Evolutionary conservation across 1,140 invertebrate species (phyloP).

Genomic region (Drosophila micromelanica): DNA sequence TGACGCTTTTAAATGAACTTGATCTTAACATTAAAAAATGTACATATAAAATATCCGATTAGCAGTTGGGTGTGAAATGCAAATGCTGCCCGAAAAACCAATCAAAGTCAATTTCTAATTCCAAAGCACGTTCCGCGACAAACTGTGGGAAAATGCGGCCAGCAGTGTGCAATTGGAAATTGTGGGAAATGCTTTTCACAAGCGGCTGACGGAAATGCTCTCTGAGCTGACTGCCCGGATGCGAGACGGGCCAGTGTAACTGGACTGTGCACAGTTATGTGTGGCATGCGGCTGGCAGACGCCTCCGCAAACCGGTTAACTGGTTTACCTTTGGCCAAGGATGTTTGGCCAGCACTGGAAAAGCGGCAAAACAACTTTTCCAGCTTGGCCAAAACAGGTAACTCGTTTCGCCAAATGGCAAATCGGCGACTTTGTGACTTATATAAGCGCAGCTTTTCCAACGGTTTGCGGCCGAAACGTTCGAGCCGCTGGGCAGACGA

Average conservation of each 20-base stretch:
- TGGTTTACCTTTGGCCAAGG: slow-evolving; percentile 80
- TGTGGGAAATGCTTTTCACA: slow-evolving; percentile 25
- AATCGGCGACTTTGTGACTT: slow-evolving; percentile 54
- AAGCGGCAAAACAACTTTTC: slow-evolving; percentile 72
- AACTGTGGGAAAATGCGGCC: slow-evolving; percentile 31
- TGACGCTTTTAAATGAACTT: no score
- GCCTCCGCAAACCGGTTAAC: slow-evolving; percentile 68
- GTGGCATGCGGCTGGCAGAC: slow-evolving; percentile 40
- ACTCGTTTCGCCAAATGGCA: slow-evolving; percentile 75
- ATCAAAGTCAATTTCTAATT: slow-evolving; percentile 41
- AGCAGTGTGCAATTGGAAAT: slow-evolving; percentile 23
- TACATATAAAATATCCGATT: slow-evolving; percentile 28
- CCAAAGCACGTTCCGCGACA: slow-evolving; percentile 27
- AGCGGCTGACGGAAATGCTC: slow-evolving; percentile 28
- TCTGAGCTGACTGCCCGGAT: slow-evolving; percentile 21
- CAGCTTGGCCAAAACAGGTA: slow-evolving; percentile 58
- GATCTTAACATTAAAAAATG: no score
- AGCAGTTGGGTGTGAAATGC: slow-evolving; percentile 40
- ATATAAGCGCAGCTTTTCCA: slow-evolving; percentile 62
- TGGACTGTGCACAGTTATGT: slow-evolving; percentile 31
- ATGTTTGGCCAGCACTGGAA: slow-evolving; percentile 68
- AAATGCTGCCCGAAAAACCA: slow-evolving; percentile 4
- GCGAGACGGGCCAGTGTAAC: slow-evolving; percentile 4
- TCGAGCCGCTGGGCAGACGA: slow-evolving; percentile 32
- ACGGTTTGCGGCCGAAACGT: slow-evolving; percentile 20